A percentile compares a stretch with the other conserved stretches of the same genome.
phyloP scores from a whole-genome alignment of 2,113 vertebrate genomes.

The Lycocorax pyrrhopterus region DNA sequence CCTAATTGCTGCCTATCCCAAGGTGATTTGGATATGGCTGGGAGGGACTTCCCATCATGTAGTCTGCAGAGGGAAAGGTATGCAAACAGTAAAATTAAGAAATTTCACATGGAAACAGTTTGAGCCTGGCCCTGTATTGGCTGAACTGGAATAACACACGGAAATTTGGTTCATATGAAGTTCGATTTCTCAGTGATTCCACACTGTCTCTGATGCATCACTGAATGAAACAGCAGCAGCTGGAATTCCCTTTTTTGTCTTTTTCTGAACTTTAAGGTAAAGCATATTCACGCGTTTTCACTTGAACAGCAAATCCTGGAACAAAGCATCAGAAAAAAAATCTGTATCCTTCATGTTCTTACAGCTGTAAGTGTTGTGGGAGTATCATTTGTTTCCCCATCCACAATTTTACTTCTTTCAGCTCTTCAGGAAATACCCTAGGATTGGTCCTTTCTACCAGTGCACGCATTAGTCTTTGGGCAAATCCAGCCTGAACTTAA shows the following conservation, averaged over 20 bases:
- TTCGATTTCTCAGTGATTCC: background rate
- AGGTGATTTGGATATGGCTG: background rate
- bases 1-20: background rate
- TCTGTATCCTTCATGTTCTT: background rate
- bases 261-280: background rate
- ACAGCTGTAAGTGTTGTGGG: background rate
- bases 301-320: conserved; percentile 17
- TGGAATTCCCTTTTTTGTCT: background rate
- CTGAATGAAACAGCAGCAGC: background rate
- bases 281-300: background rate
- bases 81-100: background rate
- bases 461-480: background rate
- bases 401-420: background rate
- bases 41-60: background rate
- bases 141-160: background rate
- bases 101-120: background rate
- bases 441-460: background rate
- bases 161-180: background rate
- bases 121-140: background rate
- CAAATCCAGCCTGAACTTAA: background rate
- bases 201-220: background rate
- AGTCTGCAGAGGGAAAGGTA: background rate
- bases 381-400: background rate
- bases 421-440: background rate
- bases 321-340: background rate